A percentile compares a stretch with the other conserved stretches of the same genome.
These are phyloP conservation scores for Marmota flaviventris DNA, from an alignment of 2,113 vertebrate species.

Conservation along the genomic window DNA sequence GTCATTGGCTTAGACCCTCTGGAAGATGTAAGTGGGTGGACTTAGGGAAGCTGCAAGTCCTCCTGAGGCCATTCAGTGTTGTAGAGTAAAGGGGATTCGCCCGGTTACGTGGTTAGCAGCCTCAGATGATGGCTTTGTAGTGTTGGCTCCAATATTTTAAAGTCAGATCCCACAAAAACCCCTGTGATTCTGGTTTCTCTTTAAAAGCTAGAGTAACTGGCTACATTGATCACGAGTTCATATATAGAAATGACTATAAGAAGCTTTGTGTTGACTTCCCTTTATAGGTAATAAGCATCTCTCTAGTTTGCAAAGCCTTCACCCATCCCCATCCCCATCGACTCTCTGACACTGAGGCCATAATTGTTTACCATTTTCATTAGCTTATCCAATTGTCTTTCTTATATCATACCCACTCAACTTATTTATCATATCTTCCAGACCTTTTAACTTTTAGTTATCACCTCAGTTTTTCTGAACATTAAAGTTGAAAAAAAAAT, in stretches of 20 bases:
- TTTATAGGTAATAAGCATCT: background rate
- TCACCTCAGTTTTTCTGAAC: background rate
- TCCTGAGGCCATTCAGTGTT: background rate
- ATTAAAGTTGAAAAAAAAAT: background rate
- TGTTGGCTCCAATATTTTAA: background rate
- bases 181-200: background rate
- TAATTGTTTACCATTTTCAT: background rate
- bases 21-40: background rate
- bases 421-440: background rate
- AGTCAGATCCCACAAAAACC: background rate
- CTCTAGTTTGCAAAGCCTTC: background rate
- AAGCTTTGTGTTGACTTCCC: background rate
- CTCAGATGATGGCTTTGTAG: background rate
- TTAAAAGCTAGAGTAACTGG: background rate
- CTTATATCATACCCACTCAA: background rate
- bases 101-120: background rate
- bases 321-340: accelerated
- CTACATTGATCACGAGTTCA: background rate
- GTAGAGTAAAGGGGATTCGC: background rate
- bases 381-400: background rate
- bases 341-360: background rate
- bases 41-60: background rate
- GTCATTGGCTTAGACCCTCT: too few species aligned
- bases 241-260: background rate
- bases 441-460: background rate